A percentile compares a stretch with the other conserved stretches of the same genome.
Conservation (phyloP, 2,888 invertebrate species). For the Amphipyra tragopoginis region DNA sequence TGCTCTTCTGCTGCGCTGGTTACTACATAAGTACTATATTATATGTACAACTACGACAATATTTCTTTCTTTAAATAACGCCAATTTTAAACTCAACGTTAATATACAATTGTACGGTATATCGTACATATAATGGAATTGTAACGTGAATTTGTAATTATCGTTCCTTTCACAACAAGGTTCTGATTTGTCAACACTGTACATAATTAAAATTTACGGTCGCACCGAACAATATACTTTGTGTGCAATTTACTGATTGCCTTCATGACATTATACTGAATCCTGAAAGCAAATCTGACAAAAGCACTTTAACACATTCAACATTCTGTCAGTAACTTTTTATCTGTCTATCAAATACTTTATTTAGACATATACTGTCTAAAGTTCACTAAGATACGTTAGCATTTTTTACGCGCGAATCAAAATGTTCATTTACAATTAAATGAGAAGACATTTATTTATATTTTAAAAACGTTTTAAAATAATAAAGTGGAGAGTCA, state of each 20-base stretch:
- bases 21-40: background rate
- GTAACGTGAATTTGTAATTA: constrained; percentile 24
- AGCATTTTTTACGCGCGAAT: constrained; percentile 19
- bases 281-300: background rate
- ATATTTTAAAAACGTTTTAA: constrained; percentile 27
- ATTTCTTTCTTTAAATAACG: background rate
- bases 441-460: constrained; percentile 33
- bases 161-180: constrained; percentile 19
- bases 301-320: constrained; percentile 14
- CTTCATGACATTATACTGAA: constrained; percentile 10
- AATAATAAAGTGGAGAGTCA: constrained; percentile 30
- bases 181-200: constrained; percentile 14
- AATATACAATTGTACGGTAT: background rate
- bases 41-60: background rate
- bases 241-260: constrained; percentile 25
- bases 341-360: background rate
- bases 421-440: constrained; percentile 20
- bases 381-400: constrained; percentile 25
- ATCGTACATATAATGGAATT: background rate
- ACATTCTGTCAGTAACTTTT: constrained; percentile 4
- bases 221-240: constrained; percentile 13
- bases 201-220: constrained; percentile 29
- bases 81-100: background rate
- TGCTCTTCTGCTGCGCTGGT: constrained; percentile 10
- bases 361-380: background rate